These are phyloP conservation scores for Sialis fuliginosa DNA, from an alignment of 2,888 invertebrate genomes.

Conservation along the genomic window DNA sequence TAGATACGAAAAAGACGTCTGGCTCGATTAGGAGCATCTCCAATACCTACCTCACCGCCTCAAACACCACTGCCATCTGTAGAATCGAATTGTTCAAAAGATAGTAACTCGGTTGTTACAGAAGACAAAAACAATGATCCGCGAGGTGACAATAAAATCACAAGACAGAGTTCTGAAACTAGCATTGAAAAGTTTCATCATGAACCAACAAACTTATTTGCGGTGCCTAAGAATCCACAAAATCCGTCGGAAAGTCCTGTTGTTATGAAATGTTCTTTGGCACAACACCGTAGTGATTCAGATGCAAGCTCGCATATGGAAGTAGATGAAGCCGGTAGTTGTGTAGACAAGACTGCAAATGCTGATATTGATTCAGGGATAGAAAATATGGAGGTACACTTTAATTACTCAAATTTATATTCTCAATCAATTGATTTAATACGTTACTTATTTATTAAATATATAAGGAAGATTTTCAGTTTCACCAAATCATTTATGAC, in stretches of 20 bases:
- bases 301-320: conserved; percentile 36
- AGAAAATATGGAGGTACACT: conserved; percentile 50
- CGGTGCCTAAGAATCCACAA: conserved; percentile 23
- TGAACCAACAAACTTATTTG: conserved; percentile 16
- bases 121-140: conserved; percentile 15
- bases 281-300: conserved; percentile 22
- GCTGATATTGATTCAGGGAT: conserved; percentile 52
- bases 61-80: conserved; percentile 30
- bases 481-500: no score
- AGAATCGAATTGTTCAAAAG: conserved; percentile 17
- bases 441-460: no score
- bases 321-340: conserved; percentile 31
- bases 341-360: conserved; percentile 26
- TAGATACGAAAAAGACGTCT: conserved; percentile 62
- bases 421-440: no score
- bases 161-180: conserved; percentile 6
- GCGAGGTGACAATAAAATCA: neutral
- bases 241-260: conserved; percentile 11
- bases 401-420: conserved; percentile 1
- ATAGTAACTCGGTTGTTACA: conserved; percentile 12
- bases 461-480: no score
- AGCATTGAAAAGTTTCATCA: neutral
- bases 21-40: conserved; percentile 46
- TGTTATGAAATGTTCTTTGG: conserved; percentile 6
- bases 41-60: conserved; percentile 28